phyloP scores from a whole-genome alignment of 2,797 vertebrate species.

The Gallinago stenura region DNA sequence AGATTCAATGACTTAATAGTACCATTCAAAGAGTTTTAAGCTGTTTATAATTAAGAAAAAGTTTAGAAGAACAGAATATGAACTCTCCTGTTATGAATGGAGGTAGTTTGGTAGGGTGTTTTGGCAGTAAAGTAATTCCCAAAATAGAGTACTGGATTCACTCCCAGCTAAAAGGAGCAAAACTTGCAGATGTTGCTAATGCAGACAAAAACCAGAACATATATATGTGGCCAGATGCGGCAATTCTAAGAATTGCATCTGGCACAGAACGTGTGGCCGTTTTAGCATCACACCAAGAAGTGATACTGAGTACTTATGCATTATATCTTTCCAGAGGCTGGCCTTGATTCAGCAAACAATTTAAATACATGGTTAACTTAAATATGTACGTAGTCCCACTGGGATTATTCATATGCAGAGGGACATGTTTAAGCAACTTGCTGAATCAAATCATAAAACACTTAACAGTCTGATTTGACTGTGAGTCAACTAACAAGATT shows the following conservation, averaged over 20 bases:
- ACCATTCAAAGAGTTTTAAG: slow-evolving; percentile 61
- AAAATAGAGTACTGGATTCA: slow-evolving; percentile 63
- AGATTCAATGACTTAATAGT: slow-evolving; percentile 60
- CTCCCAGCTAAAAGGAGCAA: slow-evolving; percentile 63
- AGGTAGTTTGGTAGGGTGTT: slow-evolving; percentile 63
- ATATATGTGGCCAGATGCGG: neutral
- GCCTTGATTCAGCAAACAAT: neutral
- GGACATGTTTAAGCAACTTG: neutral
- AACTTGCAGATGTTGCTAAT: slow-evolving; percentile 70
- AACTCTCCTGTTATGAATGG: slow-evolving; percentile 57
- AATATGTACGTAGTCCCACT: neutral
- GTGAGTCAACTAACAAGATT: neutral
- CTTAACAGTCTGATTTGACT: neutral
- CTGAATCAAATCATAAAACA: neutral
- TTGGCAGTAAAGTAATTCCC: slow-evolving; percentile 59
- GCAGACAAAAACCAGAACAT: neutral
- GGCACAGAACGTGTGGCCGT: neutral
- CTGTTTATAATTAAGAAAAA: slow-evolving; percentile 65
- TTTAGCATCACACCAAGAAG: neutral
- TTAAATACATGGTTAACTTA: neutral
- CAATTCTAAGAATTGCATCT: slow-evolving; percentile 32
- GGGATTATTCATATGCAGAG: neutral
- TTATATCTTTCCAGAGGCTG: neutral
- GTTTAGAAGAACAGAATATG: slow-evolving; percentile 56
- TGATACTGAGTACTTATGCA: neutral